These are phyloP conservation scores for Melanargia galathea DNA, from an alignment of 2,888 invertebrate genomes.

Conservation along the genomic window DNA sequence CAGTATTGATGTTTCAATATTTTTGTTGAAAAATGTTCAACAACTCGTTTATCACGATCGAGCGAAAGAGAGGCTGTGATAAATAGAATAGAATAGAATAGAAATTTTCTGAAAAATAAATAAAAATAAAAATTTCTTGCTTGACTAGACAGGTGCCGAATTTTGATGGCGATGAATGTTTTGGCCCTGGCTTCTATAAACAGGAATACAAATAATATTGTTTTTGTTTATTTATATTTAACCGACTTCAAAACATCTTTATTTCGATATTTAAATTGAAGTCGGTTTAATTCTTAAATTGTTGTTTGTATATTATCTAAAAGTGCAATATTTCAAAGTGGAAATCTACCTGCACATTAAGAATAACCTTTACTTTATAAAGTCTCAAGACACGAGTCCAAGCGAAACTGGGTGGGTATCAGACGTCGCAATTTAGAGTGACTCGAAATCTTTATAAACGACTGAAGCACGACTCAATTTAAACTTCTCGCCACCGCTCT, in stretches of 20 bases:
- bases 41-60: slow-evolving; percentile 34
- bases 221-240: no score
- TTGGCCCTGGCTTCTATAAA: no score
- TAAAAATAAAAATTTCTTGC: no score
- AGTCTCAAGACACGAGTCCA: background rate
- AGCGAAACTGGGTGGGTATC: slow-evolving; percentile 14
- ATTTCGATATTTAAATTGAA: no score
- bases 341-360: background rate
- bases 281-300: no score
- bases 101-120: background rate
- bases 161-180: no score
- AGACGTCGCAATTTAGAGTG: slow-evolving; percentile 15
- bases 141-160: no score
- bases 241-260: no score
- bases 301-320: no score
- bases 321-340: background rate
- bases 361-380: background rate
- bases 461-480: slow-evolving; percentile 18
- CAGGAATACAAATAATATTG: no score
- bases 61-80: slow-evolving; percentile 17
- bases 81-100: background rate
- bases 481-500: slow-evolving; percentile 15
- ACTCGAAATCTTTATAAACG: slow-evolving; percentile 19
- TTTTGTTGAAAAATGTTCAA: slow-evolving; percentile 56
- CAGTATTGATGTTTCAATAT: slow-evolving; percentile 57